A percentile compares a stretch with the other conserved stretches of the same genome.
phyloP scores from a whole-genome alignment of 1,140 invertebrate species.

The Danaus plexippus region DNA sequence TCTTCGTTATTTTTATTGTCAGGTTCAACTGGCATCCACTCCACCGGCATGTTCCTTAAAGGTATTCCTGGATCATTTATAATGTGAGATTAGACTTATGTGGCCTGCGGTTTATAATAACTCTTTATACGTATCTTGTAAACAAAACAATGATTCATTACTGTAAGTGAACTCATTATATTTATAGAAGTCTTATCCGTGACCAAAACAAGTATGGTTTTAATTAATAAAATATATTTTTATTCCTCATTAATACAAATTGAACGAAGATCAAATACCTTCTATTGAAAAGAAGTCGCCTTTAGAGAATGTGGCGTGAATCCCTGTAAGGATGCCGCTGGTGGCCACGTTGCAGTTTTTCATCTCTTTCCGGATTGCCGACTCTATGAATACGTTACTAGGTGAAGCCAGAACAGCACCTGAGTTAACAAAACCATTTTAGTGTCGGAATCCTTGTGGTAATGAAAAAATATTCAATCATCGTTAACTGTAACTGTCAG shows the following conservation, averaged over 20 bases:
- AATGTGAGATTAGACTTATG: too few species aligned
- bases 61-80: too few species aligned
- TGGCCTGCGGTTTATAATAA: too few species aligned
- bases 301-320: slow-evolving; percentile 27
- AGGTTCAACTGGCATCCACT: slow-evolving; percentile 23
- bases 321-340: slow-evolving; percentile 23
- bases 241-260: not conserved
- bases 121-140: too few species aligned
- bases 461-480: too few species aligned
- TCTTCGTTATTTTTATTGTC: slow-evolving; percentile 27
- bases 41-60: not conserved
- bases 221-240: not conserved
- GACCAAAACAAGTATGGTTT: too few species aligned
- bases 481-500: too few species aligned
- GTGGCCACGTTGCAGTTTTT: not conserved
- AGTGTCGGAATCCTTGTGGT: not conserved
- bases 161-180: too few species aligned
- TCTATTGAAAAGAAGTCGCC: slow-evolving; percentile 29
- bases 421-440: slow-evolving; percentile 9
- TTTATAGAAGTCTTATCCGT: too few species aligned
- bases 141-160: too few species aligned
- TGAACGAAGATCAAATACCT: slow-evolving; percentile 13
- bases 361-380: slow-evolving; percentile 13
- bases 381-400: slow-evolving; percentile 2
- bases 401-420: slow-evolving; percentile 28